Conservation (phyloP, 2,888 invertebrate genomes). For the Campoplex nolae region DNA sequence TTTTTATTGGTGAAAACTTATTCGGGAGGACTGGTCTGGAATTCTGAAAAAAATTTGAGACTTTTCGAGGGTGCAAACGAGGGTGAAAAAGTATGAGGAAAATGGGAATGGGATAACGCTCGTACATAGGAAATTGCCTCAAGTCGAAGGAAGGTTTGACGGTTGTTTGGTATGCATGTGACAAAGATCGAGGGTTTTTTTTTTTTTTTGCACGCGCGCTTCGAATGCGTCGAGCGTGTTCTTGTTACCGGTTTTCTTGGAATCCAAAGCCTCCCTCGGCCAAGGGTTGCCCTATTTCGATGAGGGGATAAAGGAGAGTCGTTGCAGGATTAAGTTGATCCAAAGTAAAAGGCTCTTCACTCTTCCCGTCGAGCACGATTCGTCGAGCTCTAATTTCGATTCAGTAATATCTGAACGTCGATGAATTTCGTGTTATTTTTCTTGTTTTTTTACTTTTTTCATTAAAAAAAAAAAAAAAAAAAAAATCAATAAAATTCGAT, state of each 20-base stretch:
- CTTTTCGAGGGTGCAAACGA: too few relatives aligned
- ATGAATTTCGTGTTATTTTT: background rate
- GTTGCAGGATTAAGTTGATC: slow-evolving; percentile 48
- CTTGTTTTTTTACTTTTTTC: background rate
- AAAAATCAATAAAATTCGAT: background rate
- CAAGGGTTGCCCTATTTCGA: slow-evolving; percentile 33
- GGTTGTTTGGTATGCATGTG: slow-evolving; percentile 65
- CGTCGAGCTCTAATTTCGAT: slow-evolving; percentile 1
- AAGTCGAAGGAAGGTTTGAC: slow-evolving; percentile 67
- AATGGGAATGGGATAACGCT: background rate
- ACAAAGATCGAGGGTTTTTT: slow-evolving; percentile 51
- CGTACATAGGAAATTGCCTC: background rate
- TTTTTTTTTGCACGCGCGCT: background rate
- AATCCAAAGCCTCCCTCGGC: slow-evolving; percentile 20
- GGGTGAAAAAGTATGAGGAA: background rate
- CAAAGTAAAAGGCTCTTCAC: slow-evolving; percentile 52
- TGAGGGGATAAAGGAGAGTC: slow-evolving; percentile 53
- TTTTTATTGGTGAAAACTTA: background rate
- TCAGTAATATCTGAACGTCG: background rate
- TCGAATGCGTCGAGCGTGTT: slow-evolving; percentile 47
- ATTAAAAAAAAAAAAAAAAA: too few relatives aligned
- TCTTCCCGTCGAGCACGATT: background rate
- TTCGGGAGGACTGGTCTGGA: background rate
- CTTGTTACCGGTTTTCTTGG: slow-evolving; percentile 48
- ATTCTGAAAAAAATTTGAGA: background rate